Percentiles rank a stretch among this genome's conserved stretches.
phyloP scores from a whole-genome alignment of 2,113 vertebrate genomes.

The Salvelinus sp. region DNA sequence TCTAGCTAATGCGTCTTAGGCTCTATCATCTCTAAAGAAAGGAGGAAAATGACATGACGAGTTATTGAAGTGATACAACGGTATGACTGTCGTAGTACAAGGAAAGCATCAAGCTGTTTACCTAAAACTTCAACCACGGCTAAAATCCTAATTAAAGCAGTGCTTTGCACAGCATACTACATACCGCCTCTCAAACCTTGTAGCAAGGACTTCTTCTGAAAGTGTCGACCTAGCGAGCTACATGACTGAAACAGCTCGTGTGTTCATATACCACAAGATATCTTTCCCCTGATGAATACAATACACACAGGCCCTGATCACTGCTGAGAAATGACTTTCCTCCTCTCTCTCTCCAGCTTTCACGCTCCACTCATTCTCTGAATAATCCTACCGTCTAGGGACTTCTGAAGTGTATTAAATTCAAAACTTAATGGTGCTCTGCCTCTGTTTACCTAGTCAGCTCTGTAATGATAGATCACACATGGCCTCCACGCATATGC shows the following conservation, averaged over 20 bases:
- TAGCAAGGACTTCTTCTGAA: neutral
- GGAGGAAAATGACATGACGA: neutral
- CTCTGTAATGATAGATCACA: neutral
- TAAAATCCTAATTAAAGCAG: neutral
- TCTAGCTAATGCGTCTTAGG: no score
- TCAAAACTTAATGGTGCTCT: no score
- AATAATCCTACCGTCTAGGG: no score
- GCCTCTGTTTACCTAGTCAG: neutral
- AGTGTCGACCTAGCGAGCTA: neutral
- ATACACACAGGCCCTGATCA: neutral
- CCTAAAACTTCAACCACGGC: neutral
- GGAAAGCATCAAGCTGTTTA: neutral
- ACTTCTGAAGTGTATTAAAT: no score
- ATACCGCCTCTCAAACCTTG: neutral
- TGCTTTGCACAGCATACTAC: neutral
- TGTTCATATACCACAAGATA: neutral
- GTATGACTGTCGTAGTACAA: neutral
- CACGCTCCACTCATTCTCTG: neutral
- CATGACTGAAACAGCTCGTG: conserved; percentile 8
- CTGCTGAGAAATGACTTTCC: neutral
- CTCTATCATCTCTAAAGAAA: no score
- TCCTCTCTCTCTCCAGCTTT: neutral
- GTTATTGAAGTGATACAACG: neutral
- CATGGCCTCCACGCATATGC: neutral
- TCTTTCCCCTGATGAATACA: conserved; percentile 10